Percentiles rank a stretch among this genome's conserved stretches.
Conservation (phyloP, 2,113 vertebrate species). For the Cyphomyrus discorhynchus region DNA sequence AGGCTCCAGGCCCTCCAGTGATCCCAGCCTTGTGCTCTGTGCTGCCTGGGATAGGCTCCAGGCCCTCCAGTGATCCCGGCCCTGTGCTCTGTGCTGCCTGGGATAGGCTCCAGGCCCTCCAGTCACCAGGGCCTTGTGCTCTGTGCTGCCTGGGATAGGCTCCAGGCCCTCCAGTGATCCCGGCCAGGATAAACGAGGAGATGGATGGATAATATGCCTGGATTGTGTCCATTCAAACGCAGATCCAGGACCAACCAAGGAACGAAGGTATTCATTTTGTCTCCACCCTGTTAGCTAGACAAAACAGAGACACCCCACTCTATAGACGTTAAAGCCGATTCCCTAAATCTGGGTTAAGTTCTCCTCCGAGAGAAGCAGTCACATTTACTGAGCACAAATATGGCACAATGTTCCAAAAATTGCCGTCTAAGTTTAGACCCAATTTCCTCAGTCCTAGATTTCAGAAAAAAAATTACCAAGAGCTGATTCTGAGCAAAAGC, state of each 20-base stretch:
- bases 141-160: neutral
- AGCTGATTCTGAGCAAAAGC: neutral
- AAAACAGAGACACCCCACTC: slow-evolving; percentile 25
- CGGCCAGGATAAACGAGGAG: neutral
- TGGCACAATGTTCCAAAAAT: slow-evolving; percentile 14
- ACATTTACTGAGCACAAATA: slow-evolving; percentile 35
- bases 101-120: no score
- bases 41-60: neutral
- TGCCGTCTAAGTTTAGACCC: slow-evolving; percentile 20
- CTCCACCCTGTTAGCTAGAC: slow-evolving; percentile 12
- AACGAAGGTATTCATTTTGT: neutral
- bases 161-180: neutral
- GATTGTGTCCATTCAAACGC: neutral
- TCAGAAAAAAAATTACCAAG: slow-evolving; percentile 8
- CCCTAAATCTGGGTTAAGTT: slow-evolving; percentile 44
- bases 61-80: neutral
- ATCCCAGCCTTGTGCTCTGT: neutral
- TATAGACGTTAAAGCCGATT: slow-evolving; percentile 28
- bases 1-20: neutral
- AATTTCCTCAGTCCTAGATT: slow-evolving; percentile 17
- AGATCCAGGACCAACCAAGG: neutral
- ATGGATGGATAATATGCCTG: neutral
- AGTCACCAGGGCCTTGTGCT: neutral
- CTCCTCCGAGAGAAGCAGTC: slow-evolving; percentile 38
- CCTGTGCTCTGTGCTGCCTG: neutral